Percentiles rank a stretch among this genome's conserved stretches.
Evolutionary conservation across 2,888 invertebrate genomes (phyloP).

Genomic region (Nephrocerus scutellatus): DNA sequence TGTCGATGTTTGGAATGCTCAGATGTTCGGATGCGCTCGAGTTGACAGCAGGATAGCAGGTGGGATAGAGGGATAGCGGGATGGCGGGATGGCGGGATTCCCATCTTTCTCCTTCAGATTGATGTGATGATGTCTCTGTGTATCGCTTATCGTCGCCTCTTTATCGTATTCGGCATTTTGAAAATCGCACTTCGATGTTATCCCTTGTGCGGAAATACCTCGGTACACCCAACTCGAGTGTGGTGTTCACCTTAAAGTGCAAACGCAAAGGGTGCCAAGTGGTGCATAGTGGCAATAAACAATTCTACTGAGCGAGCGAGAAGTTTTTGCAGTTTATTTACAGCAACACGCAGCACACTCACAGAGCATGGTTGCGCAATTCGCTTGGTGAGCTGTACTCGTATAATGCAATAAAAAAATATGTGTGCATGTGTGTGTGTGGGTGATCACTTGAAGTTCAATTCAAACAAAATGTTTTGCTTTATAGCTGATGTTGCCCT

Average conservation of each 20-base stretch:
- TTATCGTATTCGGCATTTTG: slow-evolving; percentile 14
- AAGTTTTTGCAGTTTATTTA: too few species aligned
- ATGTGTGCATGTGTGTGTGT: slow-evolving; percentile 1
- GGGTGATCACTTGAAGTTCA: slow-evolving; percentile 24
- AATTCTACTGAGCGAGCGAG: too few species aligned
- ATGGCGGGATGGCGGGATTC: neutral
- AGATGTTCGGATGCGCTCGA: neutral
- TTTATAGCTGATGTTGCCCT: too few species aligned
- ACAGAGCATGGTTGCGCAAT: too few species aligned
- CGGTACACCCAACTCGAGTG: too few species aligned
- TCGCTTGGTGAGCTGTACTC: neutral
- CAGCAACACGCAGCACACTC: too few species aligned
- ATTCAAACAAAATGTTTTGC: slow-evolving; percentile 24
- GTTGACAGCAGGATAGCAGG: slow-evolving; percentile 2
- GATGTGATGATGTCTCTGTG: slow-evolving; percentile 4
- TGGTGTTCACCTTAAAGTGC: slow-evolving; percentile 23
- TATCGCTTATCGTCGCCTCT: neutral
- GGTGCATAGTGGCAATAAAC: too few species aligned
- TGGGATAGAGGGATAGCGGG: neutral
- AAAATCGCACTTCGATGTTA: slow-evolving; percentile 22
- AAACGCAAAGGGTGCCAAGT: too few species aligned
- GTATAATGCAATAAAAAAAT: too few species aligned
- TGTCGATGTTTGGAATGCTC: slow-evolving; percentile 16
- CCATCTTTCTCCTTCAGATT: neutral
- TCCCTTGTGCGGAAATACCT: slow-evolving; percentile 22